Evolutionary conservation across 2,797 vertebrate species (phyloP).

Genomic region (Characodon lateralis): DNA sequence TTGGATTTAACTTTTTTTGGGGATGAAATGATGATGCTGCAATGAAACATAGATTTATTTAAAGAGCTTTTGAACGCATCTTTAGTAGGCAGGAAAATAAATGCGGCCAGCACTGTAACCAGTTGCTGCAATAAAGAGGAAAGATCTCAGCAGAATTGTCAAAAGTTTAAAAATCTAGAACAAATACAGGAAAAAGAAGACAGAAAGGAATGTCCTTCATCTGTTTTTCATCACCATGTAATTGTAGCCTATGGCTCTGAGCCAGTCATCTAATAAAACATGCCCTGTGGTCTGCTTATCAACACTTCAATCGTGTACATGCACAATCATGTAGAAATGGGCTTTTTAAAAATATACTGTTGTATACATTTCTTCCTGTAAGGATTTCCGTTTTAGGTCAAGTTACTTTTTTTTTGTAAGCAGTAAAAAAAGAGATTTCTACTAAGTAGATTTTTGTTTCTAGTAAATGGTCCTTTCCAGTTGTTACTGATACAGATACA

Average conservation of each 20-base stretch:
- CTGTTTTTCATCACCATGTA: slow-evolving; percentile 1
- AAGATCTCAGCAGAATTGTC: neutral
- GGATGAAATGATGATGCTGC: too few species aligned
- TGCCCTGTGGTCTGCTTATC: neutral
- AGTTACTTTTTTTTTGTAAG: neutral
- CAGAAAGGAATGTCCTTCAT: neutral
- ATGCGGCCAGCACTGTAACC: neutral
- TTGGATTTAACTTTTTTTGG: too few species aligned
- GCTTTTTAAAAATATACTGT: neutral
- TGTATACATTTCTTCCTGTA: neutral
- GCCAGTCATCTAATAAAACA: neutral
- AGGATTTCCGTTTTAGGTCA: neutral
- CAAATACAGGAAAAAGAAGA: neutral
- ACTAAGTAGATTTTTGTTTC: neutral
- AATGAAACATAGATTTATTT: too few species aligned
- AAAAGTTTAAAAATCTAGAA: neutral
- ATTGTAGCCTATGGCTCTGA: neutral
- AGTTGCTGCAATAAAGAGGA: neutral
- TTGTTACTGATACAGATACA: neutral
- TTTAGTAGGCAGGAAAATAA: too few species aligned
- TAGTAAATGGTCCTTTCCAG: neutral
- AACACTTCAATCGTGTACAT: neutral
- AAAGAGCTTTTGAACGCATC: too few species aligned
- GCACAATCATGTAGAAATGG: neutral
- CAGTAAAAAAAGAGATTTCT: neutral